A percentile compares a stretch with the other conserved stretches of the same genome.
Conservation (phyloP, 2,113 vertebrate species). For the Melanerpes formicivorus region DNA sequence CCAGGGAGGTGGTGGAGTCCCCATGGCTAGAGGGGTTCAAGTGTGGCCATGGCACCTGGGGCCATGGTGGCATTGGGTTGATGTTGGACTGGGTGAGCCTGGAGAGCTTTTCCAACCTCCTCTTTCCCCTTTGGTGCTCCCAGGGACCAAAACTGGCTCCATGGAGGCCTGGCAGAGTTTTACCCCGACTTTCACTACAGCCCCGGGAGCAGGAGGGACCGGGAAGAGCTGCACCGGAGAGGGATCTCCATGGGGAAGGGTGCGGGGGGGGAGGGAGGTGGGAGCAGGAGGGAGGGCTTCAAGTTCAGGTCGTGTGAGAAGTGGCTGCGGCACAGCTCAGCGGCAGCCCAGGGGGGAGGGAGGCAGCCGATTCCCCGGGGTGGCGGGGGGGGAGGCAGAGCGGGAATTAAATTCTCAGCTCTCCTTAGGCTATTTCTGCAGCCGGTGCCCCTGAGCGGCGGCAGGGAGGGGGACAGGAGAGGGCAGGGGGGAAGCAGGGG, state of each 20-base stretch:
- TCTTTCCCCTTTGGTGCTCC: not conserved
- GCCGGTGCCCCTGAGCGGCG: constrained; percentile 82
- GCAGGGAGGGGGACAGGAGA: constrained; percentile 47
- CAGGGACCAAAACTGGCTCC: not conserved
- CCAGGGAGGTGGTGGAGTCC: no score
- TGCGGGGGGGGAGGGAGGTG: not conserved
- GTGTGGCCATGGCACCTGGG: no score
- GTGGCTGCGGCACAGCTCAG: constrained; percentile 40
- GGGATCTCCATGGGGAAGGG: not conserved
- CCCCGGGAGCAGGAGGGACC: no score
- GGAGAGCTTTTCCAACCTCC: no score
- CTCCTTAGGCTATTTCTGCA: constrained; percentile 88
- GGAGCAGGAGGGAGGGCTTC: no score
- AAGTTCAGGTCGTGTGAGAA: constrained; percentile 51
- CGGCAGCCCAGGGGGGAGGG: not conserved
- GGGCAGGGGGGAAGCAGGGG: constrained; percentile 60
- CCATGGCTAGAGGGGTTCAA: no score
- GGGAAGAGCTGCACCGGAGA: not conserved
- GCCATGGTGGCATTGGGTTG: no score
- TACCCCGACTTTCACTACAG: rapidly evolving
- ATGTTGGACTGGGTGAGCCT: no score
- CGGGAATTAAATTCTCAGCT: constrained; percentile 89
- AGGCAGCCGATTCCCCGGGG: constrained; percentile 75
- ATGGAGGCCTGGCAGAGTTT: not conserved
- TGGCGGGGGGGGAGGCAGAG: constrained; percentile 72